phyloP scores from a whole-genome alignment of 1,140 invertebrate genomes.

The Eumeta japonica region DNA sequence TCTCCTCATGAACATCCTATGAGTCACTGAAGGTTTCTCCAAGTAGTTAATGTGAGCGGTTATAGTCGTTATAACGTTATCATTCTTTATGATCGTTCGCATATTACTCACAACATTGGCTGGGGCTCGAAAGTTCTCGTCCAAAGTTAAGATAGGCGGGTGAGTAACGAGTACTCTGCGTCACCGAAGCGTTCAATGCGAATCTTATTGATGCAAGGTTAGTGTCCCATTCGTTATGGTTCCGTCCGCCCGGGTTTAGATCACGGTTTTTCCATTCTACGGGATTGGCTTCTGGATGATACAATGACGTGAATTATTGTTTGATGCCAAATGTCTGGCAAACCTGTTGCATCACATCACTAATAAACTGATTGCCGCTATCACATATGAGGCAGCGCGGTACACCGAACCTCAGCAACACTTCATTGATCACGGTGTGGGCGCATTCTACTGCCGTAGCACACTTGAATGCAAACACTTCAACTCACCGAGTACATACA shows the following conservation, averaged over 20 bases:
- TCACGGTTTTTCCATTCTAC: constrained; percentile 39
- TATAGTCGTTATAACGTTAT: constrained; percentile 18
- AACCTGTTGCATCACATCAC: constrained; percentile 29
- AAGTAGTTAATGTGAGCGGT: constrained; percentile 16
- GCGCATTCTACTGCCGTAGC: constrained; percentile 22
- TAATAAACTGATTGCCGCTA: constrained; percentile 24
- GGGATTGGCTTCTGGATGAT: constrained; percentile 39
- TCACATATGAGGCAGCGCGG: constrained; percentile 26
- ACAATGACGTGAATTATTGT: constrained; percentile 28
- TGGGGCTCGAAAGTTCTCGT: constrained; percentile 17
- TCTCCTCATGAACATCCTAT: constrained; percentile 12
- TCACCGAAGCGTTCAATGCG: constrained; percentile 41
- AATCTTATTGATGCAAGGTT: constrained; percentile 32
- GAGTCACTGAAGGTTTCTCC: constrained; percentile 11
- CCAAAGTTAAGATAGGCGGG: constrained; percentile 42
- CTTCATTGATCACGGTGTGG: constrained; percentile 11
- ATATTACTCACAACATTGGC: constrained; percentile 16
- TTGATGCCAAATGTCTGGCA: constrained; percentile 21
- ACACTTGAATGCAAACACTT: constrained; percentile 12
- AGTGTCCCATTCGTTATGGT: constrained; percentile 35
- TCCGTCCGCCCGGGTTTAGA: constrained; percentile 26
- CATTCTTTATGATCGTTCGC: constrained; percentile 13
- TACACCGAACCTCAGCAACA: constrained; percentile 20
- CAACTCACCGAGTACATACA: constrained; percentile 19
- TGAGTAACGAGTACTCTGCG: constrained; percentile 31